Base-by-base conservation (phyloP, 2,113 vertebrate species). In the Enhydra lutris region DNA sequence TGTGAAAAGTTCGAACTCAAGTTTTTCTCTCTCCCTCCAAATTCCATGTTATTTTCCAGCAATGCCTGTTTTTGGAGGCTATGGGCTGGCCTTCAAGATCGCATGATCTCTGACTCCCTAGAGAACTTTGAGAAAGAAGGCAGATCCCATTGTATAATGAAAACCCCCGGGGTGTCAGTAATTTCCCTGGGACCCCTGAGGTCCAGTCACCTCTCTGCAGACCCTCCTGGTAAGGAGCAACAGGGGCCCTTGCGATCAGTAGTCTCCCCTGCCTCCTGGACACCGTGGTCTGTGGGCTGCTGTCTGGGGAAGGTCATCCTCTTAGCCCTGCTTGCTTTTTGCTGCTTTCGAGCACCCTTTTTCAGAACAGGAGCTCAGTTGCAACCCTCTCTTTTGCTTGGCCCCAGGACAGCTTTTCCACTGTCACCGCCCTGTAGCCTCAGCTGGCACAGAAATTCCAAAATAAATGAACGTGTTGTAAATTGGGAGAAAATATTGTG, bases 401-500 rank as follows among this genome's bases (percentile, higher is more conserved):
- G 99, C 99, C 97, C 92, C 89, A 93, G 93, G 98, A 99, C 99
- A 99, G 85, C 95, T 99, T 98, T 97, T 98, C 98, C 98, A 98
- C 98, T 99, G 98, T 98, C 99, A 98, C 98, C 97, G 80, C 98
- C 98, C 98, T 98, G 98, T 97, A 98, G 98, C 98, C 98, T 99
- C 98, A 98, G 95, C 98, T 98, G 98, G 98, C 98, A 97, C 95
- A 98, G 98, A 98, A 98, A 99, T 98, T 98, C 98, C 98, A 98
- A 99, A 99, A 98, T 99, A 99, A 99, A 99, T 98, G 98, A 99
- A 97, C 1, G 2, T 98, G 98, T 99, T 99, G 98, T 99, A 98
- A 98, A 98, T 98, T 88, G 98, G 98, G 98, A 98, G 98, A 98
- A 99, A 99, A 98, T 99, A 98, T 98, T 99, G 98, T 99, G 98